These are phyloP conservation scores for Dynastes grantii DNA, from an alignment of 2,888 invertebrate species.

Conservation along the genomic window DNA sequence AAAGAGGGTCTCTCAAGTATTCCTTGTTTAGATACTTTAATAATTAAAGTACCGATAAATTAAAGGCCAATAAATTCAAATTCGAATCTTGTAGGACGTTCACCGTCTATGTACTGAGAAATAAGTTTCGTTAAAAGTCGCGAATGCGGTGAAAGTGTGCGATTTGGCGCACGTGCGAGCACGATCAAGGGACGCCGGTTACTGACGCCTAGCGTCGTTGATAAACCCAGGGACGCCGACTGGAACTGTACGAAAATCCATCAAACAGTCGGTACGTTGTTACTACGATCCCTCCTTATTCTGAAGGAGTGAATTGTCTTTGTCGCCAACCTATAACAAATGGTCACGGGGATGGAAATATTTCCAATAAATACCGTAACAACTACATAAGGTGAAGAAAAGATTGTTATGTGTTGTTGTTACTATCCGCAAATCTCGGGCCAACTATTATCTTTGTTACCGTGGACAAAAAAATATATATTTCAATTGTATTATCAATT, in stretches of 20 bases:
- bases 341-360: not conserved
- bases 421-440: too few relatives aligned
- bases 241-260: constrained; percentile 54
- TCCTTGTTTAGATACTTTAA: too few relatives aligned
- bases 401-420: too few relatives aligned
- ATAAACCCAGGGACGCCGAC: constrained; percentile 60
- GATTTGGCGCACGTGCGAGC: constrained; percentile 59
- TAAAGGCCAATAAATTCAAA: too few relatives aligned
- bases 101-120: too few relatives aligned
- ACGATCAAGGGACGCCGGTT: constrained; percentile 62
- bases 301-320: constrained; percentile 22
- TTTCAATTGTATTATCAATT: too few relatives aligned
- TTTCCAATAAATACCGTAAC: not conserved
- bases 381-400: too few relatives aligned
- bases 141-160: constrained; percentile 15
- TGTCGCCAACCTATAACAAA: constrained; percentile 5
- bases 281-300: constrained; percentile 41
- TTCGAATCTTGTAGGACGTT: too few relatives aligned
- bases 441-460: too few relatives aligned
- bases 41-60: too few relatives aligned
- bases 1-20: not conserved
- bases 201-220: constrained; percentile 66
- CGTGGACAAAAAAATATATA: too few relatives aligned
- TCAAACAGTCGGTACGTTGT: constrained; percentile 47
- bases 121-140: not conserved